Percentiles rank a stretch among this genome's conserved stretches.
These are phyloP conservation scores for Microplitis demolitor DNA, from an alignment of 1,140 invertebrate species.

Conservation along the genomic window DNA sequence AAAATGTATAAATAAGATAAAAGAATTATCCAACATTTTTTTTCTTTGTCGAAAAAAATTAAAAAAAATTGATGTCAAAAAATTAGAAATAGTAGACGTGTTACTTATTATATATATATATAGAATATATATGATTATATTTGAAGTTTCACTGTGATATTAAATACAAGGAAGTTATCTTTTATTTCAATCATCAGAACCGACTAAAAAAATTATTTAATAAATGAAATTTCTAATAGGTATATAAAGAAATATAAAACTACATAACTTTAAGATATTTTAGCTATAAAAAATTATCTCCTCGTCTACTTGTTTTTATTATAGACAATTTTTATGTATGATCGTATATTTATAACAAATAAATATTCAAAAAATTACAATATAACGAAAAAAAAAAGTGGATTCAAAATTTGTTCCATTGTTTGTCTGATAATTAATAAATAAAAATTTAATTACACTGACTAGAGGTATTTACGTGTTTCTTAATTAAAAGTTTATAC, in stretches of 20 bases:
- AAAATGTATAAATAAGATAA: too few species aligned
- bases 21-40: too few species aligned
- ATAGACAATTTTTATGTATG: constrained; percentile 48
- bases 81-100: neutral
- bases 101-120: neutral
- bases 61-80: neutral
- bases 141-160: constrained; percentile 30
- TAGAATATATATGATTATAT: constrained; percentile 12
- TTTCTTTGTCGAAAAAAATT: too few species aligned
- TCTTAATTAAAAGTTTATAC: too few species aligned
- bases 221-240: neutral
- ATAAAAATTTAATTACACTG: too few species aligned
- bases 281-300: neutral
- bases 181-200: neutral
- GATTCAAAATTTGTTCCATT: neutral
- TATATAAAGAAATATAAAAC: constrained; percentile 4
- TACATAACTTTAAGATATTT: neutral
- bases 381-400: neutral
- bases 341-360: constrained; percentile 57
- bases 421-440: neutral
- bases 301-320: neutral
- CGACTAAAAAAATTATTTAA: neutral
- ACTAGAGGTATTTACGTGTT: too few species aligned
- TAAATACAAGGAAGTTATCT: constrained; percentile 11
- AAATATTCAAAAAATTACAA: constrained; percentile 32